phyloP scores from a whole-genome alignment of 2,888 invertebrate genomes.

The Nymphalis polychloros region DNA sequence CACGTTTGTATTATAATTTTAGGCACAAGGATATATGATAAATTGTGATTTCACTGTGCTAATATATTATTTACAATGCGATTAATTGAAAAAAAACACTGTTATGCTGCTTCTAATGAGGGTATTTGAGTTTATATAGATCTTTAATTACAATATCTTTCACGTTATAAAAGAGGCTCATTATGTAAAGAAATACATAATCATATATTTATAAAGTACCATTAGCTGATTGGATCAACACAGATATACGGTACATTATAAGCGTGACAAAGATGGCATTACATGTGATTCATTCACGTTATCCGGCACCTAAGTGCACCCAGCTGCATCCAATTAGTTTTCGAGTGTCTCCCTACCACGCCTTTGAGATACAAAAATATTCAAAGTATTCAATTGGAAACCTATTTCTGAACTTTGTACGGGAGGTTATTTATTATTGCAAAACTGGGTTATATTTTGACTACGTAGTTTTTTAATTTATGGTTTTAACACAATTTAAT shows the following conservation, averaged over 20 bases:
- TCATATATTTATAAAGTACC: no score
- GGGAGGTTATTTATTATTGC: background rate
- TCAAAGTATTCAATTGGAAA: constrained; percentile 16
- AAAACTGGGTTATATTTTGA: background rate
- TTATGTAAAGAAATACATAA: no score
- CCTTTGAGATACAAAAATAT: constrained; percentile 30
- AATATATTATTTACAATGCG: no score
- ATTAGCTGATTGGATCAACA: background rate
- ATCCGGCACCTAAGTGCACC: constrained; percentile 11
- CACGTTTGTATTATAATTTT: no score
- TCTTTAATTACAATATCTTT: no score
- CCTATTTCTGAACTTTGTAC: background rate
- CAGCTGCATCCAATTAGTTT: constrained; percentile 22
- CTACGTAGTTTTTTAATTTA: background rate
- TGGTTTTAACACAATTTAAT: background rate
- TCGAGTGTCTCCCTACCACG: constrained; percentile 9
- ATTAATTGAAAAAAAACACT: no score
- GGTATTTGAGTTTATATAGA: no score
- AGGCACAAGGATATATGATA: no score
- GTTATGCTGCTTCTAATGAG: no score
- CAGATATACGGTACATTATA: background rate
- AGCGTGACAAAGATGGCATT: constrained; percentile 2
- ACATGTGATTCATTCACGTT: constrained; percentile 9
- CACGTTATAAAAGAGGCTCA: no score
- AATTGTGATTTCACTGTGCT: no score